Evolutionary conservation across 2,888 invertebrate species (phyloP).

Genomic region (Eupithecia centaureata): DNA sequence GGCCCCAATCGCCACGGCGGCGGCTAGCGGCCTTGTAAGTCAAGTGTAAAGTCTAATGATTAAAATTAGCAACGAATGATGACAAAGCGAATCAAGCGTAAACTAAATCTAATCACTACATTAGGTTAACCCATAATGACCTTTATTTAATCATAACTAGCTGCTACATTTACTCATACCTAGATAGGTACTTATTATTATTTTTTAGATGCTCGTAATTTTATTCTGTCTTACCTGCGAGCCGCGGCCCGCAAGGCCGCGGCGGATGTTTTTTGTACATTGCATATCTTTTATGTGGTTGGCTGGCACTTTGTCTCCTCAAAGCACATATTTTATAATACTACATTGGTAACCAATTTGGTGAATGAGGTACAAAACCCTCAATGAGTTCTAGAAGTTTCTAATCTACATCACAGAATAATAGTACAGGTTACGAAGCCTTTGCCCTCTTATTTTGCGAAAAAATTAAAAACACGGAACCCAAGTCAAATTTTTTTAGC

Average conservation of each 20-base stretch:
- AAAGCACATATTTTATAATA: no score
- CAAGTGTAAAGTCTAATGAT: slow-evolving; percentile 6
- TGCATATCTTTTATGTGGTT: no score
- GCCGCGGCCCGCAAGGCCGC: no score
- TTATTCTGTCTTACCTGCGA: not conserved
- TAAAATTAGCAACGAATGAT: slow-evolving; percentile 3
- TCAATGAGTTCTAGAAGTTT: no score
- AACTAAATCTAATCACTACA: not conserved
- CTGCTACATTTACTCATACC: no score
- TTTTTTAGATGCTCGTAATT: not conserved
- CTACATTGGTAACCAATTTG: not conserved
- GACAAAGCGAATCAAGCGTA: not conserved
- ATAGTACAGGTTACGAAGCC: no score
- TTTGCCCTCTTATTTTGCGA: not conserved
- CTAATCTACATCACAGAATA: no score
- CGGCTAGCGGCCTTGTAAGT: not conserved
- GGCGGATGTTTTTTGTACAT: no score
- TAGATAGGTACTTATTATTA: no score
- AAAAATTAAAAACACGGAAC: not conserved
- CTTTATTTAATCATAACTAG: not conserved
- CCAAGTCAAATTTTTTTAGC: not conserved
- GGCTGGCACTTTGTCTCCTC: no score
- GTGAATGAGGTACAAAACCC: no score
- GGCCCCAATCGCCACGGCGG: no score
- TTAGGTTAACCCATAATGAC: not conserved